Evolutionary conservation across 2,797 vertebrate genomes (phyloP).

Genomic region (Dryobates pubescens): DNA sequence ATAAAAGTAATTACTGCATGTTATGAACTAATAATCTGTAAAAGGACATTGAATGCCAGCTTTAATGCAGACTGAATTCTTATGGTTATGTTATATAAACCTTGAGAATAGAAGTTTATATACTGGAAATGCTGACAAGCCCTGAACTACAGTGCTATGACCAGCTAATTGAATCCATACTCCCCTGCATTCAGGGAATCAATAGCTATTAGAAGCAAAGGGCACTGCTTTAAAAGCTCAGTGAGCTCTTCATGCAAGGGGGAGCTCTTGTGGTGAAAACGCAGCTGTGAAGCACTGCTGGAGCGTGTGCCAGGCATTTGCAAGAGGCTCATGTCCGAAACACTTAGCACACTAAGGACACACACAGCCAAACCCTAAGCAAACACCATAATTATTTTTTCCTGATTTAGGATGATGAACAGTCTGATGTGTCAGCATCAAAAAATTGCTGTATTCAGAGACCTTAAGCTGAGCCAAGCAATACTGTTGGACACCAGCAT

Average conservation of each 20-base stretch:
- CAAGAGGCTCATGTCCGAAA: background rate
- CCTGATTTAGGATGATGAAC: background rate
- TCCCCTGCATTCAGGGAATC: conserved; percentile 40
- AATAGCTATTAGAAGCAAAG: conserved; percentile 53
- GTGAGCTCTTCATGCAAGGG: background rate
- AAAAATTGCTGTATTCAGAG: background rate
- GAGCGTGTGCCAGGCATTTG: background rate
- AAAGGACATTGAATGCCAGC: background rate
- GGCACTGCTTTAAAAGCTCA: conserved; percentile 19
- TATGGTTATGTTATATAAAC: conserved; percentile 17
- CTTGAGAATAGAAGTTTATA: conserved; percentile 29
- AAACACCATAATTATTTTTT: background rate
- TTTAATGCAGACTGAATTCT: background rate
- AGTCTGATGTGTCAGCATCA: background rate
- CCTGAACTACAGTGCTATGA: conserved; percentile 28
- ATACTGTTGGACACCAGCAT: background rate
- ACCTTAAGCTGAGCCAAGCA: background rate
- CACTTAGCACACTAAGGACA: background rate
- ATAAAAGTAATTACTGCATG: conserved; percentile 8
- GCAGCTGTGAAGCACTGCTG: background rate
- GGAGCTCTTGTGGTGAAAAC: background rate
- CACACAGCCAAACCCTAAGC: background rate
- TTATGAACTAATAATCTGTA: conserved; percentile 4
- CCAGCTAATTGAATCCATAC: conserved; percentile 58
- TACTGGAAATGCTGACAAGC: conserved; percentile 27